phyloP scores from a whole-genome alignment of 2,797 vertebrate genomes.

The Botia kubotai region DNA sequence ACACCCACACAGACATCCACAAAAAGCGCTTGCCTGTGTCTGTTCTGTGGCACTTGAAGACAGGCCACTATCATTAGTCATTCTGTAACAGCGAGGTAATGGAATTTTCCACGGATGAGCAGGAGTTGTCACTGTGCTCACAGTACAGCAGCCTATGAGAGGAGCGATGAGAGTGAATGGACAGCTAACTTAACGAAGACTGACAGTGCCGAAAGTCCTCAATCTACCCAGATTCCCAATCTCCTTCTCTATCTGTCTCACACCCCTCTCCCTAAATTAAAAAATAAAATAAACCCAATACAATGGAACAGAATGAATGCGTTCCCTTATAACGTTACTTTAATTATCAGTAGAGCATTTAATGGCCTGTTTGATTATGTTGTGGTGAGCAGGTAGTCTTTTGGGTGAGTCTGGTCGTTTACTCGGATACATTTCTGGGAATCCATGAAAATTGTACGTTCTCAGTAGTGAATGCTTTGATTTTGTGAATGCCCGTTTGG shows the following conservation, averaged over 20 bases:
- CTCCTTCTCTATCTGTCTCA: not conserved
- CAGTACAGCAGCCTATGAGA: constrained; percentile 57
- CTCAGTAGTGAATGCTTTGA: not conserved
- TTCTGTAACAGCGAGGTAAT: constrained; percentile 75
- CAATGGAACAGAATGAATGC: not conserved
- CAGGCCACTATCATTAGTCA: constrained; percentile 74
- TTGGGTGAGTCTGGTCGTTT: constrained; percentile 14
- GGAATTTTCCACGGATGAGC: constrained; percentile 79
- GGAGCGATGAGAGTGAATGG: constrained; percentile 56
- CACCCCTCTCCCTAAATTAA: not conserved
- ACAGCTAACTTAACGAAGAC: constrained; percentile 63
- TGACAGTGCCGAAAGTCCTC: constrained; percentile 54
- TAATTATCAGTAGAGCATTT: constrained; percentile 5
- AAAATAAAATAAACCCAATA: not conserved
- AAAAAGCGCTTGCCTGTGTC: constrained; percentile 65
- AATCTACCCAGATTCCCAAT: constrained; percentile 34
- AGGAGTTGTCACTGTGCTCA: constrained; percentile 72
- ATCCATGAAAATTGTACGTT: constrained; percentile 9
- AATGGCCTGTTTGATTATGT: constrained; percentile 31
- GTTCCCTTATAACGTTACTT: not conserved
- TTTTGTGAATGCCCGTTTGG: not conserved
- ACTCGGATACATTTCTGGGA: constrained; percentile 12
- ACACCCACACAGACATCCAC: constrained; percentile 58
- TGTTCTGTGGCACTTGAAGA: constrained; percentile 64
- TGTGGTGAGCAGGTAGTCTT: constrained; percentile 8